Percentiles rank a stretch among this genome's conserved stretches.
Conservation (phyloP, 2,797 vertebrate genomes). For the Otolemur crassicaudatus region DNA sequence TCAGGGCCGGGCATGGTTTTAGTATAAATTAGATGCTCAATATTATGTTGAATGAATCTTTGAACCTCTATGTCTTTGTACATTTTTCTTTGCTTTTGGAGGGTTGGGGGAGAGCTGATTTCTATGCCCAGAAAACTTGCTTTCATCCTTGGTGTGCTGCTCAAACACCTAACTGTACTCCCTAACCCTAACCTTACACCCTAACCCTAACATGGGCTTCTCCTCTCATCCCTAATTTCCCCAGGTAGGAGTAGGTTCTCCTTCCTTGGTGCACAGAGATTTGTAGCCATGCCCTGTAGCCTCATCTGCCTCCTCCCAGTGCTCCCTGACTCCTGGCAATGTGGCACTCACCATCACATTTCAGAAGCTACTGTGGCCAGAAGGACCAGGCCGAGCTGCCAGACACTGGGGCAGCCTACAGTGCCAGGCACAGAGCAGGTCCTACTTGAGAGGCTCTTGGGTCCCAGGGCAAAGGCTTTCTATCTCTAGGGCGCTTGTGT, state of each 20-base stretch:
- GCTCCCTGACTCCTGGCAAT: too few relatives aligned
- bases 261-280: accelerated
- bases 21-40: not conserved
- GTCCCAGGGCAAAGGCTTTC: not conserved
- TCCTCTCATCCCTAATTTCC: not conserved
- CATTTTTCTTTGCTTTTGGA: not conserved
- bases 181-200: not conserved
- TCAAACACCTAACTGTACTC: not conserved
- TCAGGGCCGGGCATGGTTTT: not conserved
- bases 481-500: not conserved
- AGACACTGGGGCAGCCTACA: not conserved
- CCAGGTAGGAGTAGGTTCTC: not conserved
- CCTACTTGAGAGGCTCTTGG: not conserved
- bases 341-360: accelerated
- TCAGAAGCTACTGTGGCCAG: not conserved
- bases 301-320: accelerated
- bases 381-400: not conserved
- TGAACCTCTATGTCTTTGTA: not conserved
- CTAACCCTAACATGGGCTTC: not conserved
- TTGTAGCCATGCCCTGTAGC: accelerated
- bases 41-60: not conserved
- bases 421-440: not conserved
- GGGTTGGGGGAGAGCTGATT: not conserved
- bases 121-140: not conserved
- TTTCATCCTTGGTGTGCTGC: not conserved